phyloP scores from a whole-genome alignment of 1,140 invertebrate genomes.

The Mercenaria mercenaria region DNA sequence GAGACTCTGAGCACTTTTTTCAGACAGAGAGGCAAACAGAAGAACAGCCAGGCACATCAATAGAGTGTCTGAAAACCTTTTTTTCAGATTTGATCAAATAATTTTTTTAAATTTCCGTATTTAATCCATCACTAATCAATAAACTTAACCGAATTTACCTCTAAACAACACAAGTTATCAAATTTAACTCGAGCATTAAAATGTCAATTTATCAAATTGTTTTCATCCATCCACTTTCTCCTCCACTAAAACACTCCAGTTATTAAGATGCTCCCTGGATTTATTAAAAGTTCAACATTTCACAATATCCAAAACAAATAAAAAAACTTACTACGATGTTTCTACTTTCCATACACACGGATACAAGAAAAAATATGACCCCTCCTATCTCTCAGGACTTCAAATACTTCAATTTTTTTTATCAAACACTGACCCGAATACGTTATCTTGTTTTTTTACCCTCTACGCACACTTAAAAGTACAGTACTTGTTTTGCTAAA shows the following conservation, averaged over 20 bases:
- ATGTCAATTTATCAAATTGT: no score
- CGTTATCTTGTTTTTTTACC: conserved; percentile 27
- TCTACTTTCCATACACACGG: not conserved
- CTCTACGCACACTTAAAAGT: not conserved
- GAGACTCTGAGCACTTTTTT: no score
- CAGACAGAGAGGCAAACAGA: not conserved
- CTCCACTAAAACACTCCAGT: no score
- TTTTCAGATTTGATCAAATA: no score
- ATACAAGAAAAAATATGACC: conserved; percentile 8
- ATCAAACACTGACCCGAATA: conserved; percentile 18
- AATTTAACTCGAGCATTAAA: no score
- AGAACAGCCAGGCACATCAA: not conserved
- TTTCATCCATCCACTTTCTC: no score
- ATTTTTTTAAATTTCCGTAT: no score
- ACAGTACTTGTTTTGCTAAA: not conserved
- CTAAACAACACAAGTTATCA: no score
- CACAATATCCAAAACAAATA: conserved; percentile 24
- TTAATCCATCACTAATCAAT: no score
- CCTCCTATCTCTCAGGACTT: not conserved
- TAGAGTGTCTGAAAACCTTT: no score
- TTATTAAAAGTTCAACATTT: conserved; percentile 10
- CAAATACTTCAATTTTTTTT: not conserved
- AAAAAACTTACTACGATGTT: conserved; percentile 9
- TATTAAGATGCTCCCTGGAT: no score
- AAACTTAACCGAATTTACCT: no score